Evolutionary conservation across 2,113 vertebrate species (phyloP).

Genomic region (Panurus biarmicus): DNA sequence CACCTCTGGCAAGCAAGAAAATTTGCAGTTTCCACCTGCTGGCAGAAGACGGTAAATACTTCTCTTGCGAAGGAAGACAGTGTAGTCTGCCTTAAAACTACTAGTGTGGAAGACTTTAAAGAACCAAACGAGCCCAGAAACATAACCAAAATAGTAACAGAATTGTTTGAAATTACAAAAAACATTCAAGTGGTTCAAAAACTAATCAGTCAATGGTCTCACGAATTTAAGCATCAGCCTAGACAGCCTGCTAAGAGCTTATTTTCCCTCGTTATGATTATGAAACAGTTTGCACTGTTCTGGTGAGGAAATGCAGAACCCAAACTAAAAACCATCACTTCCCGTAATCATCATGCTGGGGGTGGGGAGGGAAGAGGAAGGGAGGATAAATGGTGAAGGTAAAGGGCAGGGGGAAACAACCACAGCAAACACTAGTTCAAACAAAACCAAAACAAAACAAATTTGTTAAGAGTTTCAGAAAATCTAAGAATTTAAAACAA

Average conservation of each 20-base stretch:
- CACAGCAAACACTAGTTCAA: neutral
- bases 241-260: neutral
- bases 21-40: conserved; percentile 34
- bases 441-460: too few species aligned
- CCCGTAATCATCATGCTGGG: neutral
- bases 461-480: neutral
- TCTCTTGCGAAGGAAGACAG: neutral
- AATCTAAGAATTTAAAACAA: neutral
- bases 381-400: neutral
- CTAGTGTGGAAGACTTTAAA: neutral
- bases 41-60: neutral
- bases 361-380: neutral
- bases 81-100: neutral
- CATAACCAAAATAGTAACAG: neutral
- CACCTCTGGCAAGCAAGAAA: neutral
- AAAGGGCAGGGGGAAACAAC: neutral
- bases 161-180: neutral
- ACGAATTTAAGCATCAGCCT: neutral
- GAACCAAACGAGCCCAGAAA: neutral
- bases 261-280: neutral
- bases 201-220: neutral
- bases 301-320: conserved; percentile 33
- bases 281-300: conserved; percentile 39
- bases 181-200: neutral
- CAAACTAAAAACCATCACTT: conserved; percentile 30